phyloP scores from a whole-genome alignment of 2,113 vertebrate species.

The Chlorodrepanis virens region DNA sequence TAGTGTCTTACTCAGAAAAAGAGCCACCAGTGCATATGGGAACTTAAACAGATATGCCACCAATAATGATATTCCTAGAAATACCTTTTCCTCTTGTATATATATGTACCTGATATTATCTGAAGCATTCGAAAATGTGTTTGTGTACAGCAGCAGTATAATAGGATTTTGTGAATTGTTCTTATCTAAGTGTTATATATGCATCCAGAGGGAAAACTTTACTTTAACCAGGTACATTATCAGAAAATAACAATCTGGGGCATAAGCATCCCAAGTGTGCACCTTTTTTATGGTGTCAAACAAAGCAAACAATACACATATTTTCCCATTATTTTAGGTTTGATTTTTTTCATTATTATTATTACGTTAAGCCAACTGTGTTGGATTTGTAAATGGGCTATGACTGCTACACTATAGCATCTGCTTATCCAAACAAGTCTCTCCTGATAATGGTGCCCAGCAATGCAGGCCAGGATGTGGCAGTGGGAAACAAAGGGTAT shows the following conservation, averaged over 20 bases:
- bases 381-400: slow-evolving; percentile 51
- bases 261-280: slow-evolving; percentile 35
- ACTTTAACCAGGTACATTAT: slow-evolving; percentile 59
- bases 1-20: not conserved
- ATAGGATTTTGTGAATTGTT: slow-evolving; percentile 62
- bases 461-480: not conserved
- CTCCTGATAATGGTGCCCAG: not conserved
- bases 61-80: slow-evolving; percentile 43
- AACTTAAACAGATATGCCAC: slow-evolving; percentile 42
- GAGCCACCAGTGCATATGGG: not conserved
- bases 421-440: slow-evolving; percentile 3
- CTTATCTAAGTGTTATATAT: slow-evolving; percentile 43
- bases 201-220: slow-evolving; percentile 69
- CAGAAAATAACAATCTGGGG: slow-evolving; percentile 59
- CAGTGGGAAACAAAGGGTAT: not conserved
- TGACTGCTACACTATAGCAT: not conserved
- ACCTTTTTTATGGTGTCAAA: slow-evolving; percentile 56
- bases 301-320: slow-evolving; percentile 56
- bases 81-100: slow-evolving; percentile 42
- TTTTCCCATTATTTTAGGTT: slow-evolving; percentile 61
- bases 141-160: slow-evolving; percentile 19
- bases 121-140: slow-evolving; percentile 47
- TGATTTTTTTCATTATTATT: slow-evolving; percentile 47
- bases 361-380: slow-evolving; percentile 11
- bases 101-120: slow-evolving; percentile 61